phyloP scores from a whole-genome alignment of 2,888 invertebrate species.

The Epinotia bilunana region DNA sequence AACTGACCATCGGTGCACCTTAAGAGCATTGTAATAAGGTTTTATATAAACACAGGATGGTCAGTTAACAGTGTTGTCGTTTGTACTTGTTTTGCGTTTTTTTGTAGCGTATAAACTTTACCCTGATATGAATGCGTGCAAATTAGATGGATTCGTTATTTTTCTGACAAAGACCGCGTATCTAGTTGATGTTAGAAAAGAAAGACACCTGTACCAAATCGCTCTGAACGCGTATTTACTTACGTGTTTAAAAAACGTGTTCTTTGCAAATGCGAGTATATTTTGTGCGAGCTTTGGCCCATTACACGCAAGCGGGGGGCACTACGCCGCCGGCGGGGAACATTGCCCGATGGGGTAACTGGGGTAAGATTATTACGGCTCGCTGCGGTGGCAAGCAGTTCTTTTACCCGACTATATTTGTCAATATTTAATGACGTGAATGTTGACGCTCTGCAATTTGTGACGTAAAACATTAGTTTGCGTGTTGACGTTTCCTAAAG shows the following conservation, averaged over 20 bases:
- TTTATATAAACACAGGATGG: no score
- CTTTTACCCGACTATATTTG: slow-evolving; percentile 13
- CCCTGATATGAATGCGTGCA: not conserved
- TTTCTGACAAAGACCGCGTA: no score
- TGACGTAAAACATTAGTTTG: slow-evolving; percentile 1
- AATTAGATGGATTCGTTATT: not conserved
- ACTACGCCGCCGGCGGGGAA: slow-evolving; percentile 32
- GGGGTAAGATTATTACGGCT: slow-evolving; percentile 36
- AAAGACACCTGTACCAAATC: not conserved
- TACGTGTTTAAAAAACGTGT: slow-evolving; percentile 4
- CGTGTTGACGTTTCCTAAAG: slow-evolving; percentile 4
- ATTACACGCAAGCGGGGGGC: slow-evolving; percentile 36
- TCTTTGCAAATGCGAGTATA: slow-evolving; percentile 19
- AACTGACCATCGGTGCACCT: no score
- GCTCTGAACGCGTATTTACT: not conserved
- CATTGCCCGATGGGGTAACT: slow-evolving; percentile 32
- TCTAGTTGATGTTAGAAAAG: not conserved
- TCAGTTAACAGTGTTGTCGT: no score
- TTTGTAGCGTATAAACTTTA: slow-evolving; percentile 3
- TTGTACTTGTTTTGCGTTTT: slow-evolving; percentile 35
- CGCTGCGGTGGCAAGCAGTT: slow-evolving; percentile 15
- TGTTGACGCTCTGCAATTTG: not conserved
- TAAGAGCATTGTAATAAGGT: no score
- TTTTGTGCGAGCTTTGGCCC: slow-evolving; percentile 23
- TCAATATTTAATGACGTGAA: slow-evolving; percentile 4